These are phyloP conservation scores for Conistra vaccinii DNA, from an alignment of 2,888 invertebrate species.

Conservation along the genomic window DNA sequence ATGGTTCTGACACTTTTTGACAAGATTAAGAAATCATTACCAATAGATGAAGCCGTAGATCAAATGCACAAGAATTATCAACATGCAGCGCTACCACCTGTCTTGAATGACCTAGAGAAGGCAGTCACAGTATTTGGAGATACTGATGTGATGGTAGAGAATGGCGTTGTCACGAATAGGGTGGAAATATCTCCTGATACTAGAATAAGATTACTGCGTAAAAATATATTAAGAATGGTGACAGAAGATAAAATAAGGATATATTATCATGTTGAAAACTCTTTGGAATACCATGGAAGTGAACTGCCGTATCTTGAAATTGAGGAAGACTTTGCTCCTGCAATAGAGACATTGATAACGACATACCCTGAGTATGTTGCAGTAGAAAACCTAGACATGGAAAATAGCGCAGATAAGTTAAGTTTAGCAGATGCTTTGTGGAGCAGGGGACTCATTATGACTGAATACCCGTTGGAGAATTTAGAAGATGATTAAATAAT, in stretches of 20 bases:
- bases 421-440: conserved; percentile 93
- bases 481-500: conserved; percentile 82
- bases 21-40: conserved; percentile 91
- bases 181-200: conserved; percentile 93
- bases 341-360: conserved; percentile 93
- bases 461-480: conserved; percentile 91
- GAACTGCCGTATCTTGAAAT: conserved; percentile 94
- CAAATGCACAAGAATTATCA: conserved; percentile 96
- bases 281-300: conserved; percentile 95
- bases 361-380: conserved; percentile 94
- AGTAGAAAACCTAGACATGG: conserved; percentile 93
- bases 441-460: conserved; percentile 95
- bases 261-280: conserved; percentile 96
- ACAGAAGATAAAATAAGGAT: conserved; percentile 92
- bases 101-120: conserved; percentile 92
- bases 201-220: conserved; percentile 90
- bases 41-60: conserved; percentile 96
- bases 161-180: conserved; percentile 92
- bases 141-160: conserved; percentile 92
- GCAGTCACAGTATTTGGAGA: conserved; percentile 93
- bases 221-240: conserved; percentile 91
- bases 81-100: conserved; percentile 97
- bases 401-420: conserved; percentile 92
- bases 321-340: conserved; percentile 92
- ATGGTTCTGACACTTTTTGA: conserved; percentile 90